Conservation (phyloP, 2,113 vertebrate genomes). For the Clarias batrachus region DNA sequence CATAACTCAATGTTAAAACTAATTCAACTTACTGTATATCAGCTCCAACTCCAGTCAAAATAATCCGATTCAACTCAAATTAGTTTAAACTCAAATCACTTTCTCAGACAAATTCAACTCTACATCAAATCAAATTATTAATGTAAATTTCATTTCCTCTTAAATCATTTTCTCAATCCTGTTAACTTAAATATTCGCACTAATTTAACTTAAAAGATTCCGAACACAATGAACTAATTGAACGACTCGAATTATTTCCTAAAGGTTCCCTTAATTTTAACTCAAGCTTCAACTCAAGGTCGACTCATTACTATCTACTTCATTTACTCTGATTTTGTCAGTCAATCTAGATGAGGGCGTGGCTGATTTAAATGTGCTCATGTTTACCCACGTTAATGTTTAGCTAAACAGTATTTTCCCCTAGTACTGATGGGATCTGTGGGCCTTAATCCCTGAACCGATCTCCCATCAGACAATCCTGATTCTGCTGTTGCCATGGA, state of each 20-base stretch:
- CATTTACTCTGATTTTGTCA: not conserved
- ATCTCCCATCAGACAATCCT: not conserved
- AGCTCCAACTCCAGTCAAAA: no score
- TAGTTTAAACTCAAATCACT: not conserved
- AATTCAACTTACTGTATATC: no score
- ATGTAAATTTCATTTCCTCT: no score
- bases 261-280: not conserved
- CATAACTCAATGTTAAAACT: not conserved
- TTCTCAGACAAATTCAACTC: not conserved
- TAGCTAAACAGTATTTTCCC: not conserved
- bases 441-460: not conserved
- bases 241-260: not conserved
- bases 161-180: no score
- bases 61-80: no score
- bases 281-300: not conserved
- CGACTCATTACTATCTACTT: not conserved
- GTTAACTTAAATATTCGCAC: no score
- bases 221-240: no score
- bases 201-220: no score
- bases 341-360: not conserved
- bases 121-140: not conserved
- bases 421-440: not conserved
- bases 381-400: not conserved
- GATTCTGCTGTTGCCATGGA: constrained; percentile 49
- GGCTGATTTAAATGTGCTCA: not conserved